Base-by-base conservation (phyloP, 2,888 invertebrate species). In the Scaptomyza reducta region DNA sequence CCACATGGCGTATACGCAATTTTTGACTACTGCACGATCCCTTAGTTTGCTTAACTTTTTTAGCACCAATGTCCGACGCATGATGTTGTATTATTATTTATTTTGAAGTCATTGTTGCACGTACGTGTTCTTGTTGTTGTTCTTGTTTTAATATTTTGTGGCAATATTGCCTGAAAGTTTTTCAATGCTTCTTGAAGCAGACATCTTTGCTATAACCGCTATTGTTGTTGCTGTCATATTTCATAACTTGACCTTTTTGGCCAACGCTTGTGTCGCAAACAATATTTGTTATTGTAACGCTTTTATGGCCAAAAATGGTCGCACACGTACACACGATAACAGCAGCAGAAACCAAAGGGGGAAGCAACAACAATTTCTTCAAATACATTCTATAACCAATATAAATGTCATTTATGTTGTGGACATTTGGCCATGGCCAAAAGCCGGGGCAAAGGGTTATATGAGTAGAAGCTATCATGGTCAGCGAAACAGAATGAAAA, bases 371-470 rank as follows among this genome's bases (percentile, higher is more conserved):
- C 56, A 46, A 58, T 74, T 71, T 68, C 79, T 69, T 75, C 73
- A 81, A 85, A 82, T 82, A 79, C 86, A 66, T 74, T 77, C 77
- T 68, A 78, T 87, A 85, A 79, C 82, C 82, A 82, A 82, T 82
- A 82, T 80, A 88, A 84, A 78, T 86, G 84, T 86, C 84, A 88
- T 84, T 84, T 88, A 77, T 83, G 84, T 76, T 72, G 81, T 53
- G 74, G 84, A 86, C 49, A n/a, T n/a, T n/a, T n/a, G n/a, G n/a
- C n/a, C n/a, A n/a, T n/a, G n/a, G n/a, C n/a, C n/a, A 63, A n/a
- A 22, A 49, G 38, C 42, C 35, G n/a, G 44, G 27, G 44, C 31
- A 51, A 40, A 27, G 40, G 73, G 66, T 51, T 54, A 45, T 29
- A 55, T 38, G 51, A 51, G 40, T 33, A 63, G 59, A 81, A 79